phyloP scores from a whole-genome alignment of 2,113 vertebrate genomes.

The Albula goreensis region DNA sequence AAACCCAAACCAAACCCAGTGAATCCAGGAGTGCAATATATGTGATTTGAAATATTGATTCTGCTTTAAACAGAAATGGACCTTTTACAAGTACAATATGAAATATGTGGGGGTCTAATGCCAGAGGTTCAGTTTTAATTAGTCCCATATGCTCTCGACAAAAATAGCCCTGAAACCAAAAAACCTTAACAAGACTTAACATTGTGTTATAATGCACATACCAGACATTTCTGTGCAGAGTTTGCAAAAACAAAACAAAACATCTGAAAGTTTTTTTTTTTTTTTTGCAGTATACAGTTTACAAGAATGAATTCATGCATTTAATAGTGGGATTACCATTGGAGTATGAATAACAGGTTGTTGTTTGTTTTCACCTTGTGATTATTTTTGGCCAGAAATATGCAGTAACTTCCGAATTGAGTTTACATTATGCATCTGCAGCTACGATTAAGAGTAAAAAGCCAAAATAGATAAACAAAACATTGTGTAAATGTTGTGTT shows the following conservation, averaged over 20 bases:
- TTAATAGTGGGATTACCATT: neutral
- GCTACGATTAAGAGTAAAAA: neutral
- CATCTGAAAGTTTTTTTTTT: neutral
- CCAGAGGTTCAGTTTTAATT: slow-evolving; percentile 15
- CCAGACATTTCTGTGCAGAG: neutral
- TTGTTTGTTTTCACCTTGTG: neutral
- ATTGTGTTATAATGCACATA: slow-evolving; percentile 2
- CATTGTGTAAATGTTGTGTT: neutral
- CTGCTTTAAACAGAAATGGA: neutral
- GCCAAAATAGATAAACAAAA: neutral
- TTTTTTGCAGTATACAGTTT: neutral
- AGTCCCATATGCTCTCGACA: neutral
- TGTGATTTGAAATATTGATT: neutral
- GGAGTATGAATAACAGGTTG: too few species aligned
- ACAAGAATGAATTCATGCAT: neutral
- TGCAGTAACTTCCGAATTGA: neutral
- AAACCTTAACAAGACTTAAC: neutral
- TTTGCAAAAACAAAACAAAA: neutral
- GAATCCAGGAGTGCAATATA: neutral
- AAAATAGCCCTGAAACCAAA: neutral
- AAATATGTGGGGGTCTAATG: neutral
- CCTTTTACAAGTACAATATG: neutral
- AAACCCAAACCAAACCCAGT: neutral
- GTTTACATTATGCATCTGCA: neutral
- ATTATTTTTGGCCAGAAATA: neutral